phyloP scores from a whole-genome alignment of 1,140 invertebrate species.

The Conus ventricosus region DNA sequence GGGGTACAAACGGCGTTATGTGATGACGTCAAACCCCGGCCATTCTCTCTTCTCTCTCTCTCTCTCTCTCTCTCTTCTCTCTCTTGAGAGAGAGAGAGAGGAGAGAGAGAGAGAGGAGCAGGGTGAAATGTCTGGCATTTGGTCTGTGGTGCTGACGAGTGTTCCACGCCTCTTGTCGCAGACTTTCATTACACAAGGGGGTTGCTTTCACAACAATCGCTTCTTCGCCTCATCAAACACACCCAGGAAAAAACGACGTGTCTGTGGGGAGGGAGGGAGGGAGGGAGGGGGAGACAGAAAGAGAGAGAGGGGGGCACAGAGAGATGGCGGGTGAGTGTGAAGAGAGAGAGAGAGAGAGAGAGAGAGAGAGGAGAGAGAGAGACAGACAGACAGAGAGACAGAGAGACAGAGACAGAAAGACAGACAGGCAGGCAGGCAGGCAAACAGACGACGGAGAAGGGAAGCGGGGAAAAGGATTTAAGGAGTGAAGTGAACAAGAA shows the following conservation, averaged over 20 bases:
- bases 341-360: too few relatives aligned
- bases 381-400: too few relatives aligned
- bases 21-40: background rate
- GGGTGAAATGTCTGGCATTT: too few relatives aligned
- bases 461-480: too few relatives aligned
- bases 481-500: too few relatives aligned
- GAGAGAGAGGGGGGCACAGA: background rate
- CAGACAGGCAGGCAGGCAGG: too few relatives aligned
- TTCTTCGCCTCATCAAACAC: background rate
- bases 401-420: too few relatives aligned
- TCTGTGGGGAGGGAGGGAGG: background rate
- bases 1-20: background rate
- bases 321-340: too few relatives aligned
- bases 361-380: too few relatives aligned
- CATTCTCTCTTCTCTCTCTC: background rate
- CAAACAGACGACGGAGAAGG: too few relatives aligned
- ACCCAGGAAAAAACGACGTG: background rate
- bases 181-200: slow-evolving; percentile 6
- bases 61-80: background rate
- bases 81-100: background rate
- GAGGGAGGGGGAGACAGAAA: background rate
- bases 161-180: background rate
- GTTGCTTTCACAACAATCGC: background rate
- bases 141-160: background rate
- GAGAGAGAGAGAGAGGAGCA: too few relatives aligned